Evolutionary conservation across 2,888 invertebrate genomes (phyloP), one percentile per base, ranked within the genome.

Genomic region (Pharmacophagus antenor): DNA sequence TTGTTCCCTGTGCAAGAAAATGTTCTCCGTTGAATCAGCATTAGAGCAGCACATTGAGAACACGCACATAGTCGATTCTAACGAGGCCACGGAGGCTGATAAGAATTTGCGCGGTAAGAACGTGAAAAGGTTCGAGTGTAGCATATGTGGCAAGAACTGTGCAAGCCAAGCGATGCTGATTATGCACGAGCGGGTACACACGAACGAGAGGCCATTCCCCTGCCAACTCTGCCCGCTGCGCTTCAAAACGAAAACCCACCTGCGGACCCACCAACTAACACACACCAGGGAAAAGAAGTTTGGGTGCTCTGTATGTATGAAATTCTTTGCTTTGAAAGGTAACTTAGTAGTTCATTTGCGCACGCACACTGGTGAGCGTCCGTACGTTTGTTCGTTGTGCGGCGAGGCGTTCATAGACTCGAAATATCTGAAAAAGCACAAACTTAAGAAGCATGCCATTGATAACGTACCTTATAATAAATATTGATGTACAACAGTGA

Each of bases 271-370:
- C 64, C 91, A 91, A 65, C 71, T 91, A 1, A 91, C 91, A 10
- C 91, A 91, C 63, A 91, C 91, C 0, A 77, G 91, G 12, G 91
- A 91, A 58, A 91, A 91, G 69, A 88, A 89, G 62, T 91, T 91
- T 74, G 91, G 91, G 1, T 91, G 91, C 66, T 91, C 91, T 0
- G 86, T 91, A 46, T 91, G 91, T 66, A 86, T 90, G 90, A 91
- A 91, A 59, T 91, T 90, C 74, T 91, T 91, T 72, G 90, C 91
- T 0, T 64, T 91, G 3, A 91, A 91, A 73, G 91, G 91, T 0
- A 91, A 91, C 65, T 73, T 91, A 42, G 90, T 91, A 0, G 89
- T 92, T 1, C 92, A 92, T 69, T 72, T 89, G 48, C 68, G 92
- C 4, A 91, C 91, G 0, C 92, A 92, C 61, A 92, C 92, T 0